A percentile compares a stretch with the other conserved stretches of the same genome.
These are phyloP conservation scores for Donacobius atricapilla DNA, from an alignment of 2,113 vertebrate species.

Conservation along the genomic window DNA sequence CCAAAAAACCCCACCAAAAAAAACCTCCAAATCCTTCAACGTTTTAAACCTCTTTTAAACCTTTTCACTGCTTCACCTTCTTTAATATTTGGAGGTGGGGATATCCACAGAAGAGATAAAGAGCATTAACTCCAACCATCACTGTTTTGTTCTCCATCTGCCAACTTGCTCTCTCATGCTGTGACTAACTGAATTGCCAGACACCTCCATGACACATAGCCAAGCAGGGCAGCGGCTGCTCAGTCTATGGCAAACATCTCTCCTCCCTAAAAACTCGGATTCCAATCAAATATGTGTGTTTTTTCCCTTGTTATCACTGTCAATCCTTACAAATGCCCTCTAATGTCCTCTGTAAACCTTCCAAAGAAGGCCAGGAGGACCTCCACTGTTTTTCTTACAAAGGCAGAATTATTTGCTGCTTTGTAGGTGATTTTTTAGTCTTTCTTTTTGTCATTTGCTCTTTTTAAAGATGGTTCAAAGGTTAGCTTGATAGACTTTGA, in stretches of 20 bases:
- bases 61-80: rapidly evolving
- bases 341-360: neutral
- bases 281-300: rapidly evolving
- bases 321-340: neutral
- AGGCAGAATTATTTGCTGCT: neutral
- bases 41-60: neutral
- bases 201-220: neutral
- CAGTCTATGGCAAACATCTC: neutral
- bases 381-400: neutral
- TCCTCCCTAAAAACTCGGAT: neutral
- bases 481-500: constrained; percentile 9
- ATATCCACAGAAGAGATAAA: neutral
- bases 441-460: neutral
- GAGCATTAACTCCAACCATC: neutral
- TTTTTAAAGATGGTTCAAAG: constrained; percentile 34
- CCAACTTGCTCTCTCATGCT: neutral
- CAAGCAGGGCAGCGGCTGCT: neutral
- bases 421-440: neutral
- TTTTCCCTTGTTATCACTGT: neutral
- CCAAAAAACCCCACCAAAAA: too few species aligned
- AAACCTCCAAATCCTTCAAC: neutral
- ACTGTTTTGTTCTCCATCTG: neutral
- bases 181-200: neutral
- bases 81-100: neutral
- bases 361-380: neutral